A percentile compares a stretch with the other conserved stretches of the same genome.
These are phyloP conservation scores for Lates calcarifer DNA, from an alignment of 2,113 vertebrate genomes.

Conservation along the genomic window DNA sequence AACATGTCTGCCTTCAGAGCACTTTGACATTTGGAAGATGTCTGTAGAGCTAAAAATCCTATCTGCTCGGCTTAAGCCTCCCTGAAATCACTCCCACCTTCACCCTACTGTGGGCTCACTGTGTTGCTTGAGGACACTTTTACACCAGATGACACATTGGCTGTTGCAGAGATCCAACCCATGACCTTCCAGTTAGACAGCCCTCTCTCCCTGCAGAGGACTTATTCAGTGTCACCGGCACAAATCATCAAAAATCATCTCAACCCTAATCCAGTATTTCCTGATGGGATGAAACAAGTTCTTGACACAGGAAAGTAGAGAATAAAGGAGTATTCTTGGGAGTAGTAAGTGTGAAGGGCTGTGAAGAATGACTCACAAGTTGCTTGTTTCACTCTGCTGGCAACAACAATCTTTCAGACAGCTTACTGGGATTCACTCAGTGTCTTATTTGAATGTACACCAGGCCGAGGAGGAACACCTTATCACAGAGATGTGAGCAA, in stretches of 20 bases:
- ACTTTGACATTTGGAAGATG: constrained; percentile 38
- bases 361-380: constrained; percentile 53
- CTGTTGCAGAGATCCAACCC: constrained; percentile 11
- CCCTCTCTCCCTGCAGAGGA: neutral
- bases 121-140: constrained; percentile 34
- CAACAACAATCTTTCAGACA: constrained; percentile 63
- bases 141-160: constrained; percentile 39
- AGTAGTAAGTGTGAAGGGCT: constrained; percentile 14
- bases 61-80: constrained; percentile 41
- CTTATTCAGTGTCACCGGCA: constrained; percentile 8
- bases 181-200: constrained; percentile 20
- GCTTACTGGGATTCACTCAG: constrained; percentile 58
- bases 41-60: constrained; percentile 45
- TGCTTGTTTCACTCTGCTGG: constrained; percentile 63
- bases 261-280: constrained; percentile 15
- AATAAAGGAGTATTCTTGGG: constrained; percentile 42
- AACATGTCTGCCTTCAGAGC: constrained; percentile 40
- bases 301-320: neutral
- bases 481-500: constrained; percentile 78
- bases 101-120: constrained; percentile 4
- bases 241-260: constrained; percentile 32
- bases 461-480: constrained; percentile 67
- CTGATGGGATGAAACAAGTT: constrained; percentile 41
- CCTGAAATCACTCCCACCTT: constrained; percentile 56
- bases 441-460: constrained; percentile 71